These are phyloP conservation scores for Aplysina aerophoba DNA, from an alignment of 37 sponge, comb jelly and placozoan genomes.

Conservation along the genomic window DNA sequence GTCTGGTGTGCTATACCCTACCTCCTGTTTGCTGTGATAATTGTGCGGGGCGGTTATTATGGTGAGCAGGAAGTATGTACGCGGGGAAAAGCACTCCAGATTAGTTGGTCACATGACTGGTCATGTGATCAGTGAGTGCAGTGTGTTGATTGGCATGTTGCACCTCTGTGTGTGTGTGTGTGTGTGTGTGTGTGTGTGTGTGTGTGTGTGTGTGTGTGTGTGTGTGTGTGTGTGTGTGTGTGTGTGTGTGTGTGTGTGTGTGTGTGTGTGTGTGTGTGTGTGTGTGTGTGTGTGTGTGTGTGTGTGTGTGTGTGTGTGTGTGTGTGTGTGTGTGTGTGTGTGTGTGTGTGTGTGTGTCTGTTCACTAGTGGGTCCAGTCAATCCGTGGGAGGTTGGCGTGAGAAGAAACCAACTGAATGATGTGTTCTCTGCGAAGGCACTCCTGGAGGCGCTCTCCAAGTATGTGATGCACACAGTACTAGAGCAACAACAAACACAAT, in stretches of 20 bases:
- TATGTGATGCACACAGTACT: not conserved
- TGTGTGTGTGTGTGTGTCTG: constrained; percentile 22
- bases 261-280: constrained; percentile 25
- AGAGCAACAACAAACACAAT: not conserved
- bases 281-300: not conserved
- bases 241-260: not conserved
- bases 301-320: not conserved
- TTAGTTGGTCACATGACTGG: too few relatives aligned
- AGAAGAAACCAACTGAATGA: not conserved
- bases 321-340: constrained; percentile 3
- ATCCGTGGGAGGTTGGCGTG: constrained; percentile 18
- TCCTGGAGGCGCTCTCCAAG: constrained; percentile 14
- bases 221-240: constrained; percentile 4
- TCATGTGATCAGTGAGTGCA: too few relatives aligned
- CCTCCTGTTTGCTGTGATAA: too few relatives aligned
- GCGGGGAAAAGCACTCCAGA: not conserved
- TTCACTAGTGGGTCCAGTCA: constrained; percentile 7
- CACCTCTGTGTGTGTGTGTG: constrained; percentile 8
- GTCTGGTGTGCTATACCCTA: too few relatives aligned
- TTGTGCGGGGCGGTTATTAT: too few relatives aligned
- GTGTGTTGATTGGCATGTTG: not conserved
- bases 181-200: constrained; percentile 25
- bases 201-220: constrained; percentile 24
- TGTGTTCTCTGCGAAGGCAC: constrained; percentile 1
- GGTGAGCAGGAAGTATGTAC: too few relatives aligned